These are phyloP conservation scores for Eumeta japonica DNA, from an alignment of 1,140 invertebrate species.

Conservation along the genomic window DNA sequence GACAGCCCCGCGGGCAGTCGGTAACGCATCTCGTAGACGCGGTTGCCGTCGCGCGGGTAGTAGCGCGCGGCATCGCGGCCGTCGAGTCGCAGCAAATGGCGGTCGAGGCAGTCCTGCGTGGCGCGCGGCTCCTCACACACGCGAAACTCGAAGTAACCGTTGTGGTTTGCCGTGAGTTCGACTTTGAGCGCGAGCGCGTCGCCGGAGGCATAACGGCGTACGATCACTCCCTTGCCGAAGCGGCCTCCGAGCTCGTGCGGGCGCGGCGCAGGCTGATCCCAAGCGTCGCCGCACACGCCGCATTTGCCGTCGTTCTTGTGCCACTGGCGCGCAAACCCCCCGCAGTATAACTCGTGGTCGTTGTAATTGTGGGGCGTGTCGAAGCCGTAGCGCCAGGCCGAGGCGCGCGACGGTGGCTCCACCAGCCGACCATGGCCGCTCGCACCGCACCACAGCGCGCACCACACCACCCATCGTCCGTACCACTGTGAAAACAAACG, in stretches of 20 bases:
- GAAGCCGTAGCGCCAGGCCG: conserved; percentile 79
- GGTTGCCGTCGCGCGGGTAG: conserved; percentile 75
- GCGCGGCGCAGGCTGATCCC: conserved; percentile 70
- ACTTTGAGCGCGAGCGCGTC: conserved; percentile 70
- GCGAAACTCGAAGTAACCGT: conserved; percentile 86
- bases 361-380: conserved; percentile 79
- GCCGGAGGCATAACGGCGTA: conserved; percentile 69
- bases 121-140: conserved; percentile 67
- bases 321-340: conserved; percentile 80
- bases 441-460: too few species aligned
- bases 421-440: conserved; percentile 79
- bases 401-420: conserved; percentile 80
- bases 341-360: conserved; percentile 87
- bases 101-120: conserved; percentile 75
- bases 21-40: conserved; percentile 74
- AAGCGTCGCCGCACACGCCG: conserved; percentile 85
- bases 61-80: conserved; percentile 59
- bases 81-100: conserved; percentile 63
- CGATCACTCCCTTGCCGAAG: conserved; percentile 79
- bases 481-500: too few species aligned
- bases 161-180: conserved; percentile 77
- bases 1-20: conserved; percentile 66
- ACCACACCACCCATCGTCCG: too few species aligned
- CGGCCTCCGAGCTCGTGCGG: conserved; percentile 82
- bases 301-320: conserved; percentile 74